phyloP scores from a whole-genome alignment of 2,113 vertebrate genomes.

The Epinephelus fuscoguttatus region DNA sequence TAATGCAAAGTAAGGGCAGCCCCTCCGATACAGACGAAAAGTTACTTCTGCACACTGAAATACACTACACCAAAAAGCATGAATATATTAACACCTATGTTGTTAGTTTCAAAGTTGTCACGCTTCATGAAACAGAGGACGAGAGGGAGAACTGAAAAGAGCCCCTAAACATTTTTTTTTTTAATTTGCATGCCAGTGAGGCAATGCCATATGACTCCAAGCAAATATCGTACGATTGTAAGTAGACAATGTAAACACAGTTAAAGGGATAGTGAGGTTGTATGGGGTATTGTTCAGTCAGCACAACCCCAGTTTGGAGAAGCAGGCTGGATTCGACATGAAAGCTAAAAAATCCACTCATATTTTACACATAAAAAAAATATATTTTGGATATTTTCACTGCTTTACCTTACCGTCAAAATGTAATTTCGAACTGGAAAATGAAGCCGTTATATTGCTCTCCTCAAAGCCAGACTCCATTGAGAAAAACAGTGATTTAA shows the following conservation, averaged over 20 bases:
- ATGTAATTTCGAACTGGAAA: too few species aligned
- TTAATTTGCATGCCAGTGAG: conserved; percentile 7
- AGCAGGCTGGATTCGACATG: too few species aligned
- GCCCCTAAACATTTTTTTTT: not conserved
- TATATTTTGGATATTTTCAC: too few species aligned
- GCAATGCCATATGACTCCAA: conserved; percentile 4
- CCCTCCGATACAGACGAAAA: conserved; percentile 34
- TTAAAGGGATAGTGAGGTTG: too few species aligned
- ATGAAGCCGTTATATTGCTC: too few species aligned
- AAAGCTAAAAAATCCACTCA: too few species aligned
- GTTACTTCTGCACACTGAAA: conserved; percentile 12
- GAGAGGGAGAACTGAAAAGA: conserved; percentile 1
- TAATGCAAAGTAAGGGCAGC: conserved; percentile 69
- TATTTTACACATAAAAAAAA: not conserved
- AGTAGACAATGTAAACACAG: conserved; percentile 1
- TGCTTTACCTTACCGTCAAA: too few species aligned
- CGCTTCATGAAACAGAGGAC: conserved; percentile 25
- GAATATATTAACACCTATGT: conserved; percentile 19
- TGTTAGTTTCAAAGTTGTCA: conserved; percentile 4
- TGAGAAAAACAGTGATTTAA: too few species aligned
- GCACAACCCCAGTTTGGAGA: too few species aligned
- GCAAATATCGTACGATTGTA: conserved; percentile 1
- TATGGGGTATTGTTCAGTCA: too few species aligned
- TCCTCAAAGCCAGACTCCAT: too few species aligned
- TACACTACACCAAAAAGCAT: not conserved